Evolutionary conservation across 2,797 vertebrate species (phyloP).

Genomic region (Meriones psammophilus): DNA sequence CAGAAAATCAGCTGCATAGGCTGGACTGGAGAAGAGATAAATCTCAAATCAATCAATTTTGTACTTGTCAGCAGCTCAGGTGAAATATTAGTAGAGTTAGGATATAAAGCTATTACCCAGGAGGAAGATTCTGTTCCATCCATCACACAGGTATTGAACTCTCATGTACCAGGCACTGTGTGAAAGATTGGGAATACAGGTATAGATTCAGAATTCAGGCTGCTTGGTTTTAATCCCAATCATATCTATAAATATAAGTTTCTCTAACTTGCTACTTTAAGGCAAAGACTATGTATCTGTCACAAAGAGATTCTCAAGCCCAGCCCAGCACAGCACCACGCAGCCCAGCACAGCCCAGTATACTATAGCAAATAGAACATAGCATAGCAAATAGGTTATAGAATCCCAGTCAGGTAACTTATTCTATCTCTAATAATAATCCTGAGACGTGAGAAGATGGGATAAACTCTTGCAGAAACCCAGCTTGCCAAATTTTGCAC

Average conservation of each 20-base stretch:
- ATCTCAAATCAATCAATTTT: constrained; percentile 81
- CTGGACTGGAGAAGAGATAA: constrained; percentile 78
- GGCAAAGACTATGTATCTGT: background rate
- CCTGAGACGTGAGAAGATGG: background rate
- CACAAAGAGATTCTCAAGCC: background rate
- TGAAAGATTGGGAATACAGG: constrained; percentile 15
- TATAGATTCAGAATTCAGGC: constrained; percentile 14
- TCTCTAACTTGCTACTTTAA: background rate
- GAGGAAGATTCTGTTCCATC: constrained; percentile 71
- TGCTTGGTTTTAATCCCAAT: constrained; percentile 5
- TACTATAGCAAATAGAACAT: background rate
- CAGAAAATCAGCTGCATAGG: constrained; percentile 82
- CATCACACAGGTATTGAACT: constrained; percentile 69
- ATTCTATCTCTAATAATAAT: background rate
- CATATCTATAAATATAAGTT: background rate
- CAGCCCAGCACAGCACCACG: background rate
- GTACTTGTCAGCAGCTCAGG: constrained; percentile 78
- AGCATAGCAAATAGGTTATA: too few relatives aligned
- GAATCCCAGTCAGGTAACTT: background rate
- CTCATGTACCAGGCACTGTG: background rate
- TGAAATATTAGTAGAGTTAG: constrained; percentile 77
- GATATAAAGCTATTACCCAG: constrained; percentile 70
- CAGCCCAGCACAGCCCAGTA: background rate
- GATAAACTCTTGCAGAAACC: background rate
- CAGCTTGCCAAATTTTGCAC: background rate